Base-by-base conservation (phyloP, 1,140 invertebrate species). In the Condylostylus longicornis region DNA sequence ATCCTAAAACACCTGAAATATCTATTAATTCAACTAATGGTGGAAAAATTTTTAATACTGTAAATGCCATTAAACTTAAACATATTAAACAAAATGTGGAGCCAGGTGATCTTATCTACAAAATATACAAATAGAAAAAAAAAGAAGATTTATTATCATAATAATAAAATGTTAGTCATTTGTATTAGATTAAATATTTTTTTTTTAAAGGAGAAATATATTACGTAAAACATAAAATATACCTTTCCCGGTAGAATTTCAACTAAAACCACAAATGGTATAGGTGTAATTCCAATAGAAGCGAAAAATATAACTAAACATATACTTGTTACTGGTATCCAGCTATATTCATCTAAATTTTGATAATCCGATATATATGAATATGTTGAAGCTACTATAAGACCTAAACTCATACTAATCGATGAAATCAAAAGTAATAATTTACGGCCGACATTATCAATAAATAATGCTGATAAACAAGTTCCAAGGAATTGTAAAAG, bases 401-500 rank as follows among this genome's bases (percentile, higher is more conserved):
- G 42, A 5, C 47, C 46, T 1, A 58, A 17, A 0, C 43, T 47
- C 38, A 44, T 46, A 9, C 53, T 45, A 0, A 40, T 39, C 18
- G 44, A 52, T 1, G 56, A 59, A 0, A 50, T 7, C 0, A 55
- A 39, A n/a, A 58, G 38, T 0, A 59, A 40, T 6, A 54, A 37
- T 28, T 45, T 53, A 0, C 56, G 43, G 1, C 55, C 55, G 37
- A 45, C 49, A 2, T 46, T 46, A 45, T 60, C 57, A 32, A 59
- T 51, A 13, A 54, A 39, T 12, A 51, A 44, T 2, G 54, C 49
- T 30, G 54, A 47, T 2, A 46, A 34, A 34, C 53, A 18, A 0
- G 66, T 65, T 1, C 68, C 68, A 9, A 69, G 35, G 4, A 70
- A 46, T 39, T 69, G 67, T 5, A 69, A 66, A 1, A 44, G 57